Percentiles rank a stretch among this genome's conserved stretches.
phyloP scores from a whole-genome alignment of 1,140 invertebrate genomes.

The Nebria ingens region DNA sequence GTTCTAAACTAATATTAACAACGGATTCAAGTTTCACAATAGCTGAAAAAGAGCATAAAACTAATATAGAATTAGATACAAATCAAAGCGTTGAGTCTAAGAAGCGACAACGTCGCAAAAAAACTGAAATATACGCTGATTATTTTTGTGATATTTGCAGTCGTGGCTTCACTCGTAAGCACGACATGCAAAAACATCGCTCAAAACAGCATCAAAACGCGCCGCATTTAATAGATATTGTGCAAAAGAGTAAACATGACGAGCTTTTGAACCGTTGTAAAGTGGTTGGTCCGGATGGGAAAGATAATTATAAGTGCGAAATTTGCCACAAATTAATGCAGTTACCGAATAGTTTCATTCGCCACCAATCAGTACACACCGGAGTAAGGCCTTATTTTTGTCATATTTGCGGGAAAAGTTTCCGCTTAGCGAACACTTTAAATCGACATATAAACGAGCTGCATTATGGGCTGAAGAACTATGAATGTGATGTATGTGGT shows the following conservation, averaged over 20 bases:
- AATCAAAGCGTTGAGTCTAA: constrained; percentile 17
- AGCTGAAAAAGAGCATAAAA: no score
- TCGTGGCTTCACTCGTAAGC: constrained; percentile 26
- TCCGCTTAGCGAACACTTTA: constrained; percentile 24
- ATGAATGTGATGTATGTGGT: constrained; percentile 32
- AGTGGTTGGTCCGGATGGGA: constrained; percentile 21
- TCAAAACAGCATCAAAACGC: constrained; percentile 18
- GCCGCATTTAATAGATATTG: constrained; percentile 11
- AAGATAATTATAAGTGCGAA: constrained; percentile 34
- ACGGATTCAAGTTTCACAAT: no score
- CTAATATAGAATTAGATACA: neutral
- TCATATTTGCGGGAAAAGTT: constrained; percentile 43
- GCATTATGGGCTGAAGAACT: constrained; percentile 33
- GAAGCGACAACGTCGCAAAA: constrained; percentile 13
- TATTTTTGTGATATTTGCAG: constrained; percentile 21
- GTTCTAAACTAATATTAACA: no score
- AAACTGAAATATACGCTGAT: constrained; percentile 14
- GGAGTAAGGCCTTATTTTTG: constrained; percentile 41
- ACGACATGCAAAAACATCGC: constrained; percentile 27
- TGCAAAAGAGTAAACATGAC: constrained; percentile 6
- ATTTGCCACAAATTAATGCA: constrained; percentile 37
- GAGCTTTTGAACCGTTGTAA: constrained; percentile 19
- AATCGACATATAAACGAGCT: constrained; percentile 25
- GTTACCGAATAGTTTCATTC: constrained; percentile 37
- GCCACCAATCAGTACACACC: constrained; percentile 39